Evolutionary conservation across 1,140 invertebrate species (phyloP), one percentile per base, ranked within the genome.

Genomic region (Drosophila busckii): DNA sequence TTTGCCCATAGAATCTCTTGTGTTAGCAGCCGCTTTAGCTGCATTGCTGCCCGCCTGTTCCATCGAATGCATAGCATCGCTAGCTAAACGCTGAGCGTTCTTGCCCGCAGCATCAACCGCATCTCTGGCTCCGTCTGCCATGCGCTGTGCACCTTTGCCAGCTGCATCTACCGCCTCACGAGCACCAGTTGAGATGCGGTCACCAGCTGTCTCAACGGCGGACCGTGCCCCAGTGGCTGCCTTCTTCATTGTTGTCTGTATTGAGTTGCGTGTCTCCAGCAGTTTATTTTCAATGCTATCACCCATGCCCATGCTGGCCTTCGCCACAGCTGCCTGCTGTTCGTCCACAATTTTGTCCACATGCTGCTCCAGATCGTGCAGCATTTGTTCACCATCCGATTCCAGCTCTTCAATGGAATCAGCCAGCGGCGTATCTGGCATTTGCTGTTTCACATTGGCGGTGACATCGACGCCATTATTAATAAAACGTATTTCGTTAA

Each of bases 391-490:
- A 6, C 50, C 52, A 7, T 75, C 76, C 0, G 70, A 70, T n/a
- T 83, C 75, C 16, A 83, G 9, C 0, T 83, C 76, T 13, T 82
- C 75, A 4, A 75, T 3, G 0, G 65, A 70, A 3, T 64, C 68
- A 2, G 31, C 53, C 4, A 56, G 12, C 4, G 75, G 61, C 3
- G 76, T 83, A n/a, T 71, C 63, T 0, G 52, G 46, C 70, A 83
- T 78, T 37, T 70, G 66, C 20, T 83, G 58, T 17, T 83, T 67
- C 25, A 84, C 80, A 26, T 78, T 86, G 10, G 65, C 75, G 2
- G 85, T 87, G 15, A 87, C 85, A 73, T 87, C 85, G 20, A 87
- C 50, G n/a, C 85, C 85, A 41, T 87, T 85, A 40, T 87, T 87
- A 12, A 87, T 87, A 22, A 87, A 87, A 1, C 85, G 71, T 32